Percentiles rank a stretch among this genome's conserved stretches.
Evolutionary conservation across 2,113 vertebrate genomes (phyloP).

Genomic region (Turdus rufiventris): DNA sequence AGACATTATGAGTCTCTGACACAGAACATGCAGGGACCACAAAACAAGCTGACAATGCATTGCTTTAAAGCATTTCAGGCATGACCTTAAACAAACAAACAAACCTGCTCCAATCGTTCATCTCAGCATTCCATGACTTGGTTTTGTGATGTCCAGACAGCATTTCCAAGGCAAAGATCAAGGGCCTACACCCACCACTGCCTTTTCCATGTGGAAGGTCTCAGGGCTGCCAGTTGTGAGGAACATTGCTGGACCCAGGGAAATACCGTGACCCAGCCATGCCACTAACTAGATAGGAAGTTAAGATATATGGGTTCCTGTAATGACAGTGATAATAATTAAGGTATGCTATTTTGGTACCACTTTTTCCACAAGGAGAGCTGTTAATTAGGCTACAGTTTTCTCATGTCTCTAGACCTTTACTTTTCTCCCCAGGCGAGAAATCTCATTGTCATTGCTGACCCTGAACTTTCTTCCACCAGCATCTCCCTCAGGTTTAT

Average conservation of each 20-base stretch:
- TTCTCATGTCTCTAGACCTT: background rate
- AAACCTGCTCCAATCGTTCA: background rate
- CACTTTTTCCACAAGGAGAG: background rate
- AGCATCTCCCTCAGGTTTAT: slow-evolving; percentile 6
- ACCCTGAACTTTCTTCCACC: slow-evolving; percentile 39
- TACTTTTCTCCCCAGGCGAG: background rate
- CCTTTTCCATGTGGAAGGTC: background rate
- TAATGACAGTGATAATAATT: background rate
- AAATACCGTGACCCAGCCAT: accelerated
- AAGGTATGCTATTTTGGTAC: slow-evolving; percentile 4
- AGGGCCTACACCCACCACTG: accelerated
- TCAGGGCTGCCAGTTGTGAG: accelerated
- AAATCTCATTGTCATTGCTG: slow-evolving; percentile 7
- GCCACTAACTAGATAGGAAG: background rate
- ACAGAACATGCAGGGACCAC: background rate
- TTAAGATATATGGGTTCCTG: background rate
- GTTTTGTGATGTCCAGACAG: background rate
- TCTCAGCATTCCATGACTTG: background rate
- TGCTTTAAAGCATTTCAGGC: background rate
- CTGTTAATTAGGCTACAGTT: slow-evolving; percentile 8
- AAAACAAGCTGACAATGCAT: background rate
- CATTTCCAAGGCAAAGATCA: background rate
- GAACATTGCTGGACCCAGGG: background rate
- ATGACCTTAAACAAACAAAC: background rate
- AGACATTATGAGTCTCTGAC: background rate